Conservation (phyloP, 2,888 invertebrate species). For the Chrysolina haemoptera region DNA sequence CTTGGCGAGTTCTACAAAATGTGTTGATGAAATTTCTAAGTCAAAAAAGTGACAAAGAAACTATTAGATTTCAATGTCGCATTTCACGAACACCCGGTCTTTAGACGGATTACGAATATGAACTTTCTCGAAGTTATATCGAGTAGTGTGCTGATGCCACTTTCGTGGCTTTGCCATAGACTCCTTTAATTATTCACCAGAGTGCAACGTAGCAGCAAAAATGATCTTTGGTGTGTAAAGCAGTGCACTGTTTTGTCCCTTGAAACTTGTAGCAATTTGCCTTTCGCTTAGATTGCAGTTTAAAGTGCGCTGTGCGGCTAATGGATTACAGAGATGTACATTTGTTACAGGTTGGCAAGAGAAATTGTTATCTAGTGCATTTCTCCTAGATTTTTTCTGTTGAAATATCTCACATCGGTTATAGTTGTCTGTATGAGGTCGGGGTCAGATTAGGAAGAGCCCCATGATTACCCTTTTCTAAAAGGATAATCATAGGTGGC, state of each 20-base stretch:
- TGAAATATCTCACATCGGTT: no score
- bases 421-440: no score
- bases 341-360: not conserved
- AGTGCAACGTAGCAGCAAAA: conserved; percentile 45
- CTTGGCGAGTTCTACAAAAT: no score
- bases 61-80: no score
- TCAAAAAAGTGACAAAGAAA: no score
- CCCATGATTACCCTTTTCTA: no score
- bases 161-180: conserved; percentile 36
- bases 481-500: no score
- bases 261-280: conserved; percentile 57
- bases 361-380: not conserved
- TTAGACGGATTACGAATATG: not conserved
- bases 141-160: conserved; percentile 28
- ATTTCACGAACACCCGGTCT: not conserved
- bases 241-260: conserved; percentile 46
- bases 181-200: conserved; percentile 39
- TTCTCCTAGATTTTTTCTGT: no score
- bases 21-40: no score
- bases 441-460: no score
- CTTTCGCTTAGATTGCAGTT: conserved; percentile 58
- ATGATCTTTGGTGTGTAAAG: conserved; percentile 33
- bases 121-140: conserved; percentile 22
- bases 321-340: conserved; percentile 53
- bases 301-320: conserved; percentile 56